These are phyloP conservation scores for Selene dorsalis DNA, from an alignment of 2,797 vertebrate species.

Conservation along the genomic window DNA sequence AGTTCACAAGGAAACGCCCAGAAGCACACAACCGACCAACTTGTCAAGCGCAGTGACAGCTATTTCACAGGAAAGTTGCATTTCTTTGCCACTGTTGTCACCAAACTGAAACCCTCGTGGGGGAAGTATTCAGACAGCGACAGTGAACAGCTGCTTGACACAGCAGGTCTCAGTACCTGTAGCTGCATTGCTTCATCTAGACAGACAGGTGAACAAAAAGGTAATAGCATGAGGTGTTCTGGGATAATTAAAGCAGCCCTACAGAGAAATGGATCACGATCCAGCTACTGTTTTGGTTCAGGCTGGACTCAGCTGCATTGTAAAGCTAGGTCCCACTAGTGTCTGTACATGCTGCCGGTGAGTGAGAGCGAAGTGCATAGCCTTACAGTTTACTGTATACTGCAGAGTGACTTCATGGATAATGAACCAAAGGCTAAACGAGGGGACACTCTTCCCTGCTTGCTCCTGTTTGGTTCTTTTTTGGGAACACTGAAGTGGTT, in stretches of 20 bases:
- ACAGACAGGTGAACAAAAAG: not conserved
- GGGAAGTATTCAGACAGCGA: constrained; percentile 21
- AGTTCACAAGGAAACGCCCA: constrained; percentile 18
- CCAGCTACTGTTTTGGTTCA: not conserved
- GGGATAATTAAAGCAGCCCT: constrained; percentile 22
- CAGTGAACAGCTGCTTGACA: constrained; percentile 11
- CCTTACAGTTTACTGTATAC: constrained; percentile 3
- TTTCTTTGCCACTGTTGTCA: constrained; percentile 11
- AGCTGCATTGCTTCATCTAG: not conserved
- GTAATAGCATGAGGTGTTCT: not conserved
- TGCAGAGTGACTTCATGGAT: constrained; percentile 11
- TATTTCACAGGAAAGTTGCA: constrained; percentile 20
- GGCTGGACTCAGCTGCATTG: not conserved
- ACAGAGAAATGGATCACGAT: constrained; percentile 11
- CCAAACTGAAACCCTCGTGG: constrained; percentile 15
- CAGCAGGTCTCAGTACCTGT: constrained; percentile 15
- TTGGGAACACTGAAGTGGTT: constrained; percentile 31
- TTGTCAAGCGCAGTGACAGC: constrained; percentile 26
- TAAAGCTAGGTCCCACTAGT: not conserved
- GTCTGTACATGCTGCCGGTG: not conserved
- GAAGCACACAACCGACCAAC: constrained; percentile 9
- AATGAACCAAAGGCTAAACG: constrained; percentile 26
- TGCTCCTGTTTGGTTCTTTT: constrained; percentile 36
- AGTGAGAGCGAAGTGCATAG: not conserved
- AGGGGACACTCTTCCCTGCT: constrained; percentile 11